Conservation (phyloP, 92 coral and sea anemone species). For the Diadumene lineata region DNA sequence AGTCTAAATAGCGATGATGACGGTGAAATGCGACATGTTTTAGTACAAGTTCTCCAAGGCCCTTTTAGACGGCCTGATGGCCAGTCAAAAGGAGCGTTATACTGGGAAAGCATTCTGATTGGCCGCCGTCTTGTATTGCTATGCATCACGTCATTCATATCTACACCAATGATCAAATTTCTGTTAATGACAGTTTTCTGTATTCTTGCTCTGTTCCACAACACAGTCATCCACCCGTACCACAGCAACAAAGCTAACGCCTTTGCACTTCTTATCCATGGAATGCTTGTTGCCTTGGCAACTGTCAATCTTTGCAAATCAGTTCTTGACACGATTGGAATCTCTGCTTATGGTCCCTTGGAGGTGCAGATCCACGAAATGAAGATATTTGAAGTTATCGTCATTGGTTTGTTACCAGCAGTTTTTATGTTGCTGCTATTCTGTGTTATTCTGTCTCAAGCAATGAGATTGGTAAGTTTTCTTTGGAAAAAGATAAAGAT, state of each 20-base stretch:
- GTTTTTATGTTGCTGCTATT: not conserved
- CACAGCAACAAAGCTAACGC: constrained; percentile 24
- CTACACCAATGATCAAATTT: constrained; percentile 43
- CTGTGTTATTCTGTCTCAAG: constrained; percentile 10
- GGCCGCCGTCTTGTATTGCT: constrained; percentile 55
- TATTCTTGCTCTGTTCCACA: constrained; percentile 44
- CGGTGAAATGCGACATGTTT: constrained; percentile 9
- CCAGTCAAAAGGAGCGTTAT: constrained; percentile 43
- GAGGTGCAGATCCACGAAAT: constrained; percentile 9
- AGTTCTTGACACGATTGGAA: constrained; percentile 12
- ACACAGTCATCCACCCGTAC: constrained; percentile 33
- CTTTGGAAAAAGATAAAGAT: not conserved
- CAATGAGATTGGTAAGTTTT: not conserved
- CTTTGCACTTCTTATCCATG: constrained; percentile 38
- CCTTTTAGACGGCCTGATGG: constrained; percentile 42
- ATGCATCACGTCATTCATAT: constrained; percentile 28
- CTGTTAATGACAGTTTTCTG: constrained; percentile 43
- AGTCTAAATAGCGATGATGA: not conserved
- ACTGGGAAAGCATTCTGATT: constrained; percentile 65
- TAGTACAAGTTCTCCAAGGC: constrained; percentile 46
- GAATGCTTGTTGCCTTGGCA: constrained; percentile 39
- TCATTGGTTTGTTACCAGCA: constrained; percentile 11
- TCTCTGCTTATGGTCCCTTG: constrained; percentile 2
- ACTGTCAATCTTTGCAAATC: constrained; percentile 48
- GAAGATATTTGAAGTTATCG: constrained; percentile 7